Evolutionary conservation across 2,113 vertebrate genomes (phyloP), one percentile per base, ranked within the genome.

Genomic region (Oryzias melastigma): DNA sequence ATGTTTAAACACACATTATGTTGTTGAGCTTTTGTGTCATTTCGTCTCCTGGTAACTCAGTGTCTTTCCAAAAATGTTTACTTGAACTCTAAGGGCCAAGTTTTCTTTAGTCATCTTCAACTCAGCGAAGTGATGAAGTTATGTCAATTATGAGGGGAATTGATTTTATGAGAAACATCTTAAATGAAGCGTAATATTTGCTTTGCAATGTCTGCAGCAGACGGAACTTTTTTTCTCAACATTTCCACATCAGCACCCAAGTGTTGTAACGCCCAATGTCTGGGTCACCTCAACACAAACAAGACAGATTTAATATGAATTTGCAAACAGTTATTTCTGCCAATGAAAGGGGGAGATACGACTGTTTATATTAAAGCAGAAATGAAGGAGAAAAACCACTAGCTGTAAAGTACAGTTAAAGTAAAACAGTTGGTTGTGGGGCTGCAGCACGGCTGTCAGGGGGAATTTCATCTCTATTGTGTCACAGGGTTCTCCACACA

Each of bases 391-490:
- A 19, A 46, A 80, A 52, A 66, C 20, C 12, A 40, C 27, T 58
- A 15, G 10, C 5, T 45, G 22, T 62, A 18, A 46, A 69, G 63
- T 29, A 2, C 24, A 29, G 64, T 53, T 69, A 48, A 59, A 69
- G 67, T 50, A 41, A 8, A 52, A 47, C 52, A 53, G 64, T 19
- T 61, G 47, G 64, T n/a, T 58, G 5, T 66, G 59, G 18, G 24
- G 40, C n/a, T 43, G 59, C 45, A 56, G 17, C 57, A 49, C 14
- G 3, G 58, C 52, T 41, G 19, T 62, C 58, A 52, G 13, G 22
- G 41, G 48, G 65, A 82, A n/a, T 73, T 54, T 54, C 4, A 35
- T 62, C 41, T 51, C 52, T 45, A 62, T 65, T 66, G 18, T 61
- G 19, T 77, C 58, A 41, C 43, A 71, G 41, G 47, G 42, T 51